Evolutionary conservation across 2,888 invertebrate species (phyloP).

Genomic region (Microdon myrmicae): DNA sequence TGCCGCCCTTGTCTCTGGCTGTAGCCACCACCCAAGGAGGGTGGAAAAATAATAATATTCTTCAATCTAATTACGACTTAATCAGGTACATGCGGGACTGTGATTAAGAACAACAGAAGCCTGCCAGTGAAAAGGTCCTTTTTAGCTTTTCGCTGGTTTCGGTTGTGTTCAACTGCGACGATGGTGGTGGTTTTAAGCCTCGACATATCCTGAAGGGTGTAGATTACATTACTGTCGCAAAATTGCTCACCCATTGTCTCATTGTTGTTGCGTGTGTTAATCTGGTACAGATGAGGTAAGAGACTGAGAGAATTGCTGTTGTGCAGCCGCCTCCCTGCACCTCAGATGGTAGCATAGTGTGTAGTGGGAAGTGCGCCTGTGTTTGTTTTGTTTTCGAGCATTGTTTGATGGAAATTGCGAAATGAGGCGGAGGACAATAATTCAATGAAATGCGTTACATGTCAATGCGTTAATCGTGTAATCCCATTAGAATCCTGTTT

Average conservation of each 20-base stretch:
- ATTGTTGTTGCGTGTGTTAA: slow-evolving; percentile 46
- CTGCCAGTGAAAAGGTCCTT: slow-evolving; percentile 35
- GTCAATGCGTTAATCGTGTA: slow-evolving; percentile 68
- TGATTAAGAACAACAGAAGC: slow-evolving; percentile 48
- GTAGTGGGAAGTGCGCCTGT: slow-evolving; percentile 15
- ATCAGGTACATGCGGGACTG: slow-evolving; percentile 65
- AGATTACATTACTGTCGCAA: slow-evolving; percentile 49
- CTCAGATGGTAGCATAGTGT: too few species aligned
- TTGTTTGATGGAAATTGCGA: slow-evolving; percentile 43
- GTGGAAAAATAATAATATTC: slow-evolving; percentile 59
- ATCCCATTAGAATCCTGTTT: slow-evolving; percentile 67
- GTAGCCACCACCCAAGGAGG: slow-evolving; percentile 6
- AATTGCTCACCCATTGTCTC: slow-evolving; percentile 42
- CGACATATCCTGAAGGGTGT: slow-evolving; percentile 28
- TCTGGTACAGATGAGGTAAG: slow-evolving; percentile 43
- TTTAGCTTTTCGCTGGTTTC: neutral
- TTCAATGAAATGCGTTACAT: slow-evolving; percentile 68
- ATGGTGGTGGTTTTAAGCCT: slow-evolving; percentile 2
- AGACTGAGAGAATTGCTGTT: neutral
- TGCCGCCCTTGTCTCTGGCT: slow-evolving; percentile 15
- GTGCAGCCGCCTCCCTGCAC: too few species aligned
- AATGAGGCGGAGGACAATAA: slow-evolving; percentile 55
- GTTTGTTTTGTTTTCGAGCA: slow-evolving; percentile 5
- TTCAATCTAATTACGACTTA: slow-evolving; percentile 68
- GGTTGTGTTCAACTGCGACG: slow-evolving; percentile 1